Percentiles rank a stretch among this genome's conserved stretches.
Evolutionary conservation across 2,113 vertebrate species (phyloP).

Genomic region (Ranitomeya imitator): DNA sequence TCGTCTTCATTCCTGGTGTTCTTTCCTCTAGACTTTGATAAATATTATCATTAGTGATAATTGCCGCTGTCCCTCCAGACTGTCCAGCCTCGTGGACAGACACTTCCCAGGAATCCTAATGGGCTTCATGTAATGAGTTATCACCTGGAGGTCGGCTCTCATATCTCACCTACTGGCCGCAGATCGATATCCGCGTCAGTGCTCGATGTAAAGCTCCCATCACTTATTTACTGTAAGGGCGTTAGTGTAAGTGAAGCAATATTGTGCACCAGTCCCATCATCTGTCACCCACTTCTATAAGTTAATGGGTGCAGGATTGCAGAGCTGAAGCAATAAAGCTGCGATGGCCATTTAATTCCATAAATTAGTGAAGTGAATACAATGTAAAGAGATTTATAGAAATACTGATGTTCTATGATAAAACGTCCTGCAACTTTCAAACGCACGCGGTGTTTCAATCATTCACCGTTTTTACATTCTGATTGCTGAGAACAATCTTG

Average conservation of each 20-base stretch:
- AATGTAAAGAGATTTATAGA: no score
- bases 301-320: not conserved
- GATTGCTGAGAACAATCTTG: not conserved
- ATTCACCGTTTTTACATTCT: not conserved
- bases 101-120: constrained; percentile 7
- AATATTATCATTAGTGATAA: constrained; percentile 39
- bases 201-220: not conserved
- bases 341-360: not conserved
- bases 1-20: not conserved
- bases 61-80: not conserved
- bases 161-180: not conserved
- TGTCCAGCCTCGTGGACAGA: not conserved
- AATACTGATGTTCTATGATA: no score
- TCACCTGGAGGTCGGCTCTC: not conserved
- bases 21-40: constrained; percentile 20
- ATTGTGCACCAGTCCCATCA: not conserved
- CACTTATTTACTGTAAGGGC: not conserved
- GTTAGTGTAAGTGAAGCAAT: not conserved
- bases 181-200: not conserved
- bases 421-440: no score
- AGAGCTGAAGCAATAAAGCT: not conserved
- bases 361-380: not conserved
- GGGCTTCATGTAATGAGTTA: constrained; percentile 33
- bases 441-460: not conserved
- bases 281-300: not conserved